Evolutionary conservation across 2,113 vertebrate genomes (phyloP).

Genomic region (Pimephales promelas): DNA sequence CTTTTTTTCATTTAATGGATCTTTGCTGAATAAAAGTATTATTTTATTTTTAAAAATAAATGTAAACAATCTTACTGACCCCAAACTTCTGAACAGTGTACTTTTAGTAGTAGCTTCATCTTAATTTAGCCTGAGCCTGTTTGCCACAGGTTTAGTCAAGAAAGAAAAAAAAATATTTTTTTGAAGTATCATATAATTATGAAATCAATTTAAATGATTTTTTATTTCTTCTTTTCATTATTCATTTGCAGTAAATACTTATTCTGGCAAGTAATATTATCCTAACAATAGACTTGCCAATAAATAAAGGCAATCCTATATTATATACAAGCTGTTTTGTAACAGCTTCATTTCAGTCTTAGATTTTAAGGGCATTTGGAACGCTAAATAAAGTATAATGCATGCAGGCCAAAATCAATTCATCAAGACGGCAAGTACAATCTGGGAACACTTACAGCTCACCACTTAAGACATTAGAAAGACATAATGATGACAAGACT

Average conservation of each 20-base stretch:
- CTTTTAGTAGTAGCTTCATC: no score
- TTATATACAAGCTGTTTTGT: slow-evolving; percentile 9
- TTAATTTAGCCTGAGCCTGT: neutral
- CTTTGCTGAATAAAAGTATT: neutral
- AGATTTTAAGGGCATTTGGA: neutral
- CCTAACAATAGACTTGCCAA: neutral
- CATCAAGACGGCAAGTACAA: neutral
- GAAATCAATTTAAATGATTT: neutral
- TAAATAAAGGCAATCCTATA: neutral
- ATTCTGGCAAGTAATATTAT: neutral
- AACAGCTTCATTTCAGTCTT: neutral
- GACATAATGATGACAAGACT: neutral
- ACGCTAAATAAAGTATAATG: neutral
- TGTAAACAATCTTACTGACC: no score
- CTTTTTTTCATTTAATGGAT: neutral
- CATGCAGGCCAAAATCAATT: slow-evolving; percentile 9
- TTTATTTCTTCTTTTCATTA: neutral
- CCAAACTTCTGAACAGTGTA: no score
- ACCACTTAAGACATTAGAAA: slow-evolving; percentile 17
- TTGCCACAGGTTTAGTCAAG: neutral
- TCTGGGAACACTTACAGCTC: slow-evolving; percentile 1
- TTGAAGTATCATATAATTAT: neutral
- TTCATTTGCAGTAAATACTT: neutral
- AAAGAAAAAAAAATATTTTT: no score
- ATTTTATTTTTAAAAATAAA: no score